phyloP scores from a whole-genome alignment of 2,888 invertebrate species.

The Drosophila diplacantha region DNA sequence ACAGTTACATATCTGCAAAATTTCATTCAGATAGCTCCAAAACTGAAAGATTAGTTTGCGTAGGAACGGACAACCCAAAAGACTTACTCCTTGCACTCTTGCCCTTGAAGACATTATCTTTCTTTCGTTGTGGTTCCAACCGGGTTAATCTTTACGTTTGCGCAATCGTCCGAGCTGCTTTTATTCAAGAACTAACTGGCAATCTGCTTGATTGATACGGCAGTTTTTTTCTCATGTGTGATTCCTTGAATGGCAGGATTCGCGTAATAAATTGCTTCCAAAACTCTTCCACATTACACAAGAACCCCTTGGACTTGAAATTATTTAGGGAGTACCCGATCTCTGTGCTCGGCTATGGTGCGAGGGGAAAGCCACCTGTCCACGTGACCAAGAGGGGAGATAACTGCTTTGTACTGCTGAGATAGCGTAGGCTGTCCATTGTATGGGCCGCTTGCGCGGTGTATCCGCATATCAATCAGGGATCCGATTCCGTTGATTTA shows the following conservation, averaged over 20 bases:
- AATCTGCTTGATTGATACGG: not conserved
- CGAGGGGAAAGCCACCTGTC: conserved; percentile 23
- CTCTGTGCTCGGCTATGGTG: conserved; percentile 4
- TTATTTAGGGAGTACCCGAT: not conserved
- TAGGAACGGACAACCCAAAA: not conserved
- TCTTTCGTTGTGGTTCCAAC: no score
- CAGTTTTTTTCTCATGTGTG: not conserved
- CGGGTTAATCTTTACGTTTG: no score
- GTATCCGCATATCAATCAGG: conserved; percentile 56
- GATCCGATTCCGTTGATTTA: conserved; percentile 37
- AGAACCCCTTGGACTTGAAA: not conserved
- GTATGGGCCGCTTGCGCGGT: conserved; percentile 12
- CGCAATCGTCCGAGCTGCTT: no score
- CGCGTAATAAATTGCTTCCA: not conserved
- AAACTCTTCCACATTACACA: not conserved
- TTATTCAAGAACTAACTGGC: no score
- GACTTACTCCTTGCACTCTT: no score
- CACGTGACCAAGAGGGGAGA: conserved; percentile 8
- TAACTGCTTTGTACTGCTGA: not conserved
- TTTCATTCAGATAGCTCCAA: no score
- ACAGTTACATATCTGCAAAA: no score
- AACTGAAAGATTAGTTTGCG: no score
- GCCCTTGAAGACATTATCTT: no score
- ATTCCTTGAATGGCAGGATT: not conserved
- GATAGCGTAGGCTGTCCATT: not conserved